These are phyloP conservation scores for Orbicella faveolata DNA, from an alignment of 64 coral and sea anemone genomes.

Conservation along the genomic window DNA sequence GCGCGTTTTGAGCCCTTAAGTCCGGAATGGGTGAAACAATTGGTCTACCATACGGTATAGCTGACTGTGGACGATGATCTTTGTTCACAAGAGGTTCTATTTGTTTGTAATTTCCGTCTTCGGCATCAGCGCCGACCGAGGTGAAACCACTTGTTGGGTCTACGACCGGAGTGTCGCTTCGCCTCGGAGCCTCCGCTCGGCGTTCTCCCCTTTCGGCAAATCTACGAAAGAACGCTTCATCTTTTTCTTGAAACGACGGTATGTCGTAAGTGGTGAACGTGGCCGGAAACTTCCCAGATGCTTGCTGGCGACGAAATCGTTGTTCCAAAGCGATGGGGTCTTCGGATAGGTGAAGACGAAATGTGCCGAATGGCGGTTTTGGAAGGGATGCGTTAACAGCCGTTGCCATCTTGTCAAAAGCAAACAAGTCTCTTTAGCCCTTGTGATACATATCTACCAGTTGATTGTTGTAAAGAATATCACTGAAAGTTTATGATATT, in stretches of 20 bases:
- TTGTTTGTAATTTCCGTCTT: conserved; percentile 80
- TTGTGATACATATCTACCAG: not conserved
- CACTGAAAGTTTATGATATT: not conserved
- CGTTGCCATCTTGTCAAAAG: conserved; percentile 47
- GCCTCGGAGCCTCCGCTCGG: conserved; percentile 72
- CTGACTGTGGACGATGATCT: conserved; percentile 83
- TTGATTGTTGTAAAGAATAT: conserved; percentile 5
- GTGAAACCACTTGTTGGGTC: conserved; percentile 86
- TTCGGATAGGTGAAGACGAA: conserved; percentile 78
- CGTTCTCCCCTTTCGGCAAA: conserved; percentile 72
- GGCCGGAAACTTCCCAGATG: conserved; percentile 66
- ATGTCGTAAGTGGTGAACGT: conserved; percentile 59
- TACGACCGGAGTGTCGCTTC: conserved; percentile 83
- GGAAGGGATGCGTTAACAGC: conserved; percentile 42
- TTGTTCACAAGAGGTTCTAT: conserved; percentile 78
- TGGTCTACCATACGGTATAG: conserved; percentile 81
- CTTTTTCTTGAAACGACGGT: conserved; percentile 81
- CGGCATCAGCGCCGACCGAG: conserved; percentile 79
- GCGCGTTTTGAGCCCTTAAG: conserved; percentile 70
- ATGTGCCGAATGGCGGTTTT: conserved; percentile 74
- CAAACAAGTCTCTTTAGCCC: conserved; percentile 12
- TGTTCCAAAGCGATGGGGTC: conserved; percentile 71
- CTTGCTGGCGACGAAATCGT: conserved; percentile 66
- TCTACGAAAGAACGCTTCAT: conserved; percentile 63
- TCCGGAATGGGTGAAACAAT: conserved; percentile 76